Base-by-base conservation (phyloP, 2,888 invertebrate species). In the Zygogramma bicolorata region DNA sequence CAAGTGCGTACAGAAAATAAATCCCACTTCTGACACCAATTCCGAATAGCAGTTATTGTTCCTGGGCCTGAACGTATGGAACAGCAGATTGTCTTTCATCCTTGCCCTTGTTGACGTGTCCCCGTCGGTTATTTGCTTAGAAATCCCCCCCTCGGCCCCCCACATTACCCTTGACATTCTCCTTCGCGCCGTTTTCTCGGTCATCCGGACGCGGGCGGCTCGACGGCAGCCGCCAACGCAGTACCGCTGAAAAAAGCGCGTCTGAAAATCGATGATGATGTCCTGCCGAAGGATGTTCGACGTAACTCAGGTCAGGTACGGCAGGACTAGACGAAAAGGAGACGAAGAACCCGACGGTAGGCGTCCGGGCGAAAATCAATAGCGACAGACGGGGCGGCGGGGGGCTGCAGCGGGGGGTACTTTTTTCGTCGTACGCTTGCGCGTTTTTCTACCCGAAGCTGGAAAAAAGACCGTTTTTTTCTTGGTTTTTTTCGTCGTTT, bases 261-360 rank as follows among this genome's bases (percentile, higher is more conserved):
- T 31, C 61, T 13, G 42, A 62, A 71, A 67, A 71, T 71, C 71
- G 71, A 71, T 71, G 71, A 67, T 84, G 82, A 84, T 82, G 85
- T 85, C 85, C 85, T 85, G 78, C 82, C 81, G 84, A 84, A 85
- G 83, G 83, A 82, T 81, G 80, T 83, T 81, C 83, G 83, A 83
- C 82, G 85, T 85, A 83, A 82, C 84, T 85, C 83, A 86, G 86
- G 86, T 86, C 86, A 85, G 86, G 85, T 75, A 77, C 70, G 73
- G 68, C 68, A 75, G 76, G 76, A 76, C 76, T 77, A 79, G 79
- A 77, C 77, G 77, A 62, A 71, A 75, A 71, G 75, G 78, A 78
- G 79, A 77, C 78, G 77, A 67, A 68, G 66, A 67, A 67, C 34
- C 46, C 71, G 57, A 29, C 59, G 61, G 65, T 67, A 61, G 65